A percentile compares a stretch with the other conserved stretches of the same genome.
Conservation (phyloP, 2,888 invertebrate genomes). For the Netelia virgata region DNA sequence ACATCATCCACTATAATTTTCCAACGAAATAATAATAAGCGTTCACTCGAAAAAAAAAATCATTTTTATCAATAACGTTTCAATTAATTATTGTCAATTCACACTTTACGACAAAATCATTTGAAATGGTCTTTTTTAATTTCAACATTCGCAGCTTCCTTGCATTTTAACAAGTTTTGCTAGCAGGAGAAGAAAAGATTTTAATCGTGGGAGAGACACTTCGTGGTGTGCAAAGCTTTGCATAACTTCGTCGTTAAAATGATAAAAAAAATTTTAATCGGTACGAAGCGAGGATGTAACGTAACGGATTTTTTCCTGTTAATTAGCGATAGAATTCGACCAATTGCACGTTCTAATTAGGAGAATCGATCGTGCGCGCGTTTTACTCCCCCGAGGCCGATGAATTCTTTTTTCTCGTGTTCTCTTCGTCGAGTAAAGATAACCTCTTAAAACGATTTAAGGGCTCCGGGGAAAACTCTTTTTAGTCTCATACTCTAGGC, state of each 20-base stretch:
- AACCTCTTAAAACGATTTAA: background rate
- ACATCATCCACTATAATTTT: background rate
- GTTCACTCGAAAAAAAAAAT: background rate
- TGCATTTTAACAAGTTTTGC: background rate
- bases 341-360: conserved; percentile 81
- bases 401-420: conserved; percentile 8
- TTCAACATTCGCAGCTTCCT: background rate
- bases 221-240: background rate
- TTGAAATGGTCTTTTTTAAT: background rate
- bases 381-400: conserved; percentile 9
- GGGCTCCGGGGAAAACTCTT: conserved; percentile 39
- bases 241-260: background rate
- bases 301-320: conserved; percentile 48
- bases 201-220: background rate
- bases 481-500: conserved; percentile 74
- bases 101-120: background rate
- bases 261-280: conserved; percentile 1
- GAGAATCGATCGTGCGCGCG: conserved; percentile 41
- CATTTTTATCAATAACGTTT: background rate
- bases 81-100: background rate
- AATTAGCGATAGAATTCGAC: conserved; percentile 80
- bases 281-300: background rate
- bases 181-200: background rate
- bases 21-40: background rate
- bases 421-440: conserved; percentile 37